Evolutionary conservation across 92 coral and sea anemone genomes (phyloP).

Genomic region (Epizoanthus scotinus): DNA sequence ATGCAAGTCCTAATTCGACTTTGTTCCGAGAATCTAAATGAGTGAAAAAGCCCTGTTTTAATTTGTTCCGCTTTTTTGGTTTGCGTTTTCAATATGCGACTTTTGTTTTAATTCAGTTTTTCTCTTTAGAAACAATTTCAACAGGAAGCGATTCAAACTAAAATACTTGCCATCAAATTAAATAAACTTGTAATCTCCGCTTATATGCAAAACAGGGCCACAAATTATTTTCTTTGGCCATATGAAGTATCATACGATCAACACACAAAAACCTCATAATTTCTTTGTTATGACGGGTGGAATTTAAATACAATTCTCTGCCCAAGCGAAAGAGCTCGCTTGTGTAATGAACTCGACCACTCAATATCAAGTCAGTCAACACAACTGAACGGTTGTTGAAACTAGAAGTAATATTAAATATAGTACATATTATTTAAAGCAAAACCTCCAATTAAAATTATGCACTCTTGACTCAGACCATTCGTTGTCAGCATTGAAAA

Average conservation of each 20-base stretch:
- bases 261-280: constrained; percentile 36
- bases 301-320: constrained; percentile 15
- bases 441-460: constrained; percentile 26
- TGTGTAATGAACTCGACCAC: constrained; percentile 23
- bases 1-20: background rate
- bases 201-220: constrained; percentile 38
- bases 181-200: constrained; percentile 24
- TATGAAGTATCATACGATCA: constrained; percentile 23
- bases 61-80: background rate
- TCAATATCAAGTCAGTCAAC: constrained; percentile 16
- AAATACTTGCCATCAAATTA: constrained; percentile 17
- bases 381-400: constrained; percentile 23
- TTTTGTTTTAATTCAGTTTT: constrained; percentile 1
- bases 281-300: constrained; percentile 31
- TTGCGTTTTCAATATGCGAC: constrained; percentile 9
- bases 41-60: background rate
- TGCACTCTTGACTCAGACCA: constrained; percentile 13
- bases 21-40: background rate
- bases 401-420: background rate
- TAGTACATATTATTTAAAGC: constrained; percentile 15
- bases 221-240: constrained; percentile 32
- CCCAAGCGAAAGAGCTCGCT: background rate
- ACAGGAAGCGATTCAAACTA: constrained; percentile 2
- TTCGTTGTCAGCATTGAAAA: constrained; percentile 3
- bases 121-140: constrained; percentile 10